These are phyloP conservation scores for Xestoiulus laeticollis DNA, from an alignment of 2,888 invertebrate genomes.

Conservation along the genomic window DNA sequence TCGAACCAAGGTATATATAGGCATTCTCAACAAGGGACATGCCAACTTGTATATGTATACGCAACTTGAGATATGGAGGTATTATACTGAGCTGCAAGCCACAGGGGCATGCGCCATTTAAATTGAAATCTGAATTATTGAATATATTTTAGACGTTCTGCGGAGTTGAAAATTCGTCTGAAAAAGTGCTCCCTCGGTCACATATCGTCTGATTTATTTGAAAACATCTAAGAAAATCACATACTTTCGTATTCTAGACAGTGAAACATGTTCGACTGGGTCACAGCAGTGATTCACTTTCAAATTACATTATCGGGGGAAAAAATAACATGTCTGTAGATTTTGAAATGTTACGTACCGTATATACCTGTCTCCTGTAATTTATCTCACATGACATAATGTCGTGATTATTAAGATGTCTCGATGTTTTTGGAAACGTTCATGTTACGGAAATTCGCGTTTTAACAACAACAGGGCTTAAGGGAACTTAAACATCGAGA, in stretches of 20 bases:
- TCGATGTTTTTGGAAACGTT: too few species aligned
- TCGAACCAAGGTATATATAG: not conserved
- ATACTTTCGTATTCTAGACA: not conserved
- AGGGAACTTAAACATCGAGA: too few species aligned
- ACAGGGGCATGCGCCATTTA: not conserved
- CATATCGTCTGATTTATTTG: not conserved
- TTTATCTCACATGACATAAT: not conserved
- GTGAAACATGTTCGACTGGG: not conserved
- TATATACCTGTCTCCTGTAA: not conserved
- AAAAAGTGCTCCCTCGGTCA: not conserved
- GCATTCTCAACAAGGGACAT: not conserved
- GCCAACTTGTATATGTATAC: not conserved
- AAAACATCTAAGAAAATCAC: not conserved
- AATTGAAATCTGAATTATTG: conserved; percentile 26
- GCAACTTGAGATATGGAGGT: not conserved
- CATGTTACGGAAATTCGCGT: too few species aligned
- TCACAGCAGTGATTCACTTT: not conserved
- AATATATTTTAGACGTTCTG: not conserved
- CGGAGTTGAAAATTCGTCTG: not conserved
- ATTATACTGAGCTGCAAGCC: too few species aligned
- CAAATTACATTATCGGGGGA: not conserved
- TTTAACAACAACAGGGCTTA: too few species aligned
- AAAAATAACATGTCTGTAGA: not conserved
- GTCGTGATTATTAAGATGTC: not conserved
- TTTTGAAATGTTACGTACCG: not conserved